Evolutionary conservation across 2,797 vertebrate genomes (phyloP).

Genomic region (Lacerta bilineata): DNA sequence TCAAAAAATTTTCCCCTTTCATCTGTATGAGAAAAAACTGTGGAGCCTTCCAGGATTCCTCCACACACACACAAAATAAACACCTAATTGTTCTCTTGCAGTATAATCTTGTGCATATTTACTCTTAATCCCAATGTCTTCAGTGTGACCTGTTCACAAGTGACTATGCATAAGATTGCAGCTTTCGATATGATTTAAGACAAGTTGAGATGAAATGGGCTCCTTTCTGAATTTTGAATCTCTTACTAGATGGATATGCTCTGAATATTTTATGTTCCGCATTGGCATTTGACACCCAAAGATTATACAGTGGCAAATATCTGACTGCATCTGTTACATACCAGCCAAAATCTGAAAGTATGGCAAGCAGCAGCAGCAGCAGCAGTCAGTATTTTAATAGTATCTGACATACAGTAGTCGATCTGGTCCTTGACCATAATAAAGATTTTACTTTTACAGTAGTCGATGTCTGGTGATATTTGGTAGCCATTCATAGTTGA

Average conservation of each 20-base stretch:
- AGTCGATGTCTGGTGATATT: not conserved
- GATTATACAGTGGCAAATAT: not conserved
- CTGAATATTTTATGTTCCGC: not conserved
- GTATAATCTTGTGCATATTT: not conserved
- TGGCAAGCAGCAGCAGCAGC: not conserved
- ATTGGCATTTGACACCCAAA: not conserved
- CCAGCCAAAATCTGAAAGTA: not conserved
- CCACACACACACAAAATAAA: too few species aligned
- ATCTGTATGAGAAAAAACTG: constrained; percentile 58
- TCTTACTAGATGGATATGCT: not conserved
- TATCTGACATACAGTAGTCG: not conserved
- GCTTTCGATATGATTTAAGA: not conserved
- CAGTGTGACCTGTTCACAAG: not conserved
- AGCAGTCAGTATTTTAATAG: not conserved
- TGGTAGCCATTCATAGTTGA: not conserved
- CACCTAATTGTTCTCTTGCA: not conserved
- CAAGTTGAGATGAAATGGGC: not conserved
- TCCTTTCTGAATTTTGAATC: not conserved
- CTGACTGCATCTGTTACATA: not conserved
- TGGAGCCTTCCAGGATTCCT: not conserved
- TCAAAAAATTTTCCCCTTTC: constrained; percentile 1
- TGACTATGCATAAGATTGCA: not conserved
- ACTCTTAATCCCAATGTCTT: not conserved
- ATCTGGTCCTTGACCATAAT: too few species aligned
- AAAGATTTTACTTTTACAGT: too few species aligned